Conservation (phyloP, 2,888 invertebrate genomes). For the Calameuta pallipes region DNA sequence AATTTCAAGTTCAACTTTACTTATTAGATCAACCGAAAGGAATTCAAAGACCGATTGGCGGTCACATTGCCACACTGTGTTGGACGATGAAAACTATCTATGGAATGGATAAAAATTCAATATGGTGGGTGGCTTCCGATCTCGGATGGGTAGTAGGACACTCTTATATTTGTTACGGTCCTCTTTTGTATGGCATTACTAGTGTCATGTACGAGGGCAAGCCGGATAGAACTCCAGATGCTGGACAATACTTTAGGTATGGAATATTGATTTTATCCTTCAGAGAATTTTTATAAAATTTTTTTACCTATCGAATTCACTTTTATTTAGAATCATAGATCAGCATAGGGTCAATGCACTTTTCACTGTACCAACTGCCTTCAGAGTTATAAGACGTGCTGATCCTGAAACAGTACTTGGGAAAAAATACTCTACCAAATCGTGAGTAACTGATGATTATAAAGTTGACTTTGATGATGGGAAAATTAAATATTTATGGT, state of each 20-base stretch:
- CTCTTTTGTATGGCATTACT: constrained; percentile 83
- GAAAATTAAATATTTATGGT: neutral
- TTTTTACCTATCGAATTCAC: neutral
- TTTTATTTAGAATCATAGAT: constrained; percentile 78
- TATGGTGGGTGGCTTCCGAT: constrained; percentile 93
- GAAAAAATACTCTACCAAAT: constrained; percentile 77
- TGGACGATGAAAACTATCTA: constrained; percentile 89
- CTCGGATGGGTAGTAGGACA: constrained; percentile 95
- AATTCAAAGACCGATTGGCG: constrained; percentile 87
- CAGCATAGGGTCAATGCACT: constrained; percentile 87
- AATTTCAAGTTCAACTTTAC: neutral
- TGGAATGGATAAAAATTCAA: constrained; percentile 80
- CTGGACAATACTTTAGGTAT: constrained; percentile 90
- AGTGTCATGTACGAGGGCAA: constrained; percentile 92
- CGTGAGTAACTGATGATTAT: constrained; percentile 60
- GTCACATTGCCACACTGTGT: constrained; percentile 85
- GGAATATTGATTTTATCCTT: neutral
- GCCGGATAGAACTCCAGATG: constrained; percentile 93
- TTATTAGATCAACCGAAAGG: constrained; percentile 77
- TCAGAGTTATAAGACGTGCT: constrained; percentile 85
- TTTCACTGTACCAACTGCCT: constrained; percentile 92
- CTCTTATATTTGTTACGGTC: constrained; percentile 94
- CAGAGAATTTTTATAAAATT: neutral
- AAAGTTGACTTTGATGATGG: neutral
- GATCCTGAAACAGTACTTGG: constrained; percentile 81